Percentiles rank a stretch among this genome's conserved stretches.
phyloP scores from a whole-genome alignment of 2,797 vertebrate species.

The Cossypha niveicapilla region DNA sequence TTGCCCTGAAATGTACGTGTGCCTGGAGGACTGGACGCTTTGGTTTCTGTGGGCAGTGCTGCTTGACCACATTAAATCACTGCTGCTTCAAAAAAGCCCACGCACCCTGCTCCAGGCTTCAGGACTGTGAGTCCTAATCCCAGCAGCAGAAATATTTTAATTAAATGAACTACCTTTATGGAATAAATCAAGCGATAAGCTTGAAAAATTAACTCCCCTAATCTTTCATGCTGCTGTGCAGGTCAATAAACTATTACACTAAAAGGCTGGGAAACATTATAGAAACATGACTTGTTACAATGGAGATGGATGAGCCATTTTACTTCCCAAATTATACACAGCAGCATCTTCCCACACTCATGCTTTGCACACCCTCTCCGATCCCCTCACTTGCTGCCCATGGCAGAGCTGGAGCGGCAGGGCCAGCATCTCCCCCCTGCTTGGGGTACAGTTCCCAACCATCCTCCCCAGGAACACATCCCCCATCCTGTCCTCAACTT shows the following conservation, averaged over 20 bases:
- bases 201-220: conserved; percentile 46
- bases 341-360: background rate
- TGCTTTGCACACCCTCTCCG: background rate
- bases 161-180: conserved; percentile 45
- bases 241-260: conserved; percentile 55
- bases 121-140: background rate
- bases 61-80: background rate
- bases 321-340: background rate
- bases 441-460: background rate
- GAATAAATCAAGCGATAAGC: conserved; percentile 47
- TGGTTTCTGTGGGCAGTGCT: background rate
- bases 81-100: background rate
- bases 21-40: background rate
- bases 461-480: background rate
- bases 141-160: conserved; percentile 44
- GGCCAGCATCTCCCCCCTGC: background rate
- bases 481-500: background rate
- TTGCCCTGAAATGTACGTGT: background rate
- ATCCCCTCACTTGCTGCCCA: background rate
- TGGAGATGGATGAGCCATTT: background rate
- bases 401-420: background rate
- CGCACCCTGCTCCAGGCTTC: background rate
- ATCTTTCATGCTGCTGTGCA: background rate
- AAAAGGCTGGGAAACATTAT: conserved; percentile 21
- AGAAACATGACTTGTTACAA: background rate